Percentiles rank a stretch among this genome's conserved stretches.
Conservation (phyloP, 1,140 invertebrate species). For the Marisa cornuarietis region DNA sequence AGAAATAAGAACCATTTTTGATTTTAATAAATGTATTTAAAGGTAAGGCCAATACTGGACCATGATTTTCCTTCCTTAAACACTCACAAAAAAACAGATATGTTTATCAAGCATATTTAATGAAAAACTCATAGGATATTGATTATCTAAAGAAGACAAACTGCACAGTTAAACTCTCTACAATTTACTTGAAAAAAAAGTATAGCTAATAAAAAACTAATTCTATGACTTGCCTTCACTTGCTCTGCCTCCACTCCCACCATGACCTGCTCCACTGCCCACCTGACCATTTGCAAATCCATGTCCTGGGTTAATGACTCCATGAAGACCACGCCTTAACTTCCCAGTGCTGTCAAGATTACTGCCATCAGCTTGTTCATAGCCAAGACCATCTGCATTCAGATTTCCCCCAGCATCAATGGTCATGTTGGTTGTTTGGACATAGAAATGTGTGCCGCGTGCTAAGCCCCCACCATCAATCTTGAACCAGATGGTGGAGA, state of each 20-base stretch:
- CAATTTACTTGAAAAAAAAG: too few relatives aligned
- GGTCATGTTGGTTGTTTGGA: conserved; percentile 46
- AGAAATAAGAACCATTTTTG: too few relatives aligned
- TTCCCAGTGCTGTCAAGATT: conserved; percentile 16
- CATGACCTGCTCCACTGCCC: conserved; percentile 51
- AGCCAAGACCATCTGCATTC: conserved; percentile 50
- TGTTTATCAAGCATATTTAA: too few relatives aligned
- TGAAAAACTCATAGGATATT: too few relatives aligned
- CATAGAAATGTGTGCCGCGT: conserved; percentile 46
- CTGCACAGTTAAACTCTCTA: too few relatives aligned
- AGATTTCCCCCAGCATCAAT: conserved; percentile 48
- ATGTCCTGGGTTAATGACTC: conserved; percentile 48
- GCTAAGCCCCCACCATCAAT: conserved; percentile 53
- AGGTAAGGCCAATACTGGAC: too few relatives aligned
- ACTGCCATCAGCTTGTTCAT: conserved; percentile 39
- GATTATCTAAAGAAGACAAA: too few relatives aligned
- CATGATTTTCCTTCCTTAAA: too few relatives aligned
- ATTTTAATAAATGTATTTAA: too few relatives aligned
- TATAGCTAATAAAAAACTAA: too few relatives aligned
- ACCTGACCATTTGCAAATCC: conserved; percentile 31
- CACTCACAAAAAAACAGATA: too few relatives aligned
- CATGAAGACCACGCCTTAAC: conserved; percentile 37
- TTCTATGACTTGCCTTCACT: conserved; percentile 34
- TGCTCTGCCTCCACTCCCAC: conserved; percentile 51
- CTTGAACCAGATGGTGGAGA: conserved; percentile 38